Conservation (phyloP, 2,113 vertebrate species). For the Symphodus melops region DNA sequence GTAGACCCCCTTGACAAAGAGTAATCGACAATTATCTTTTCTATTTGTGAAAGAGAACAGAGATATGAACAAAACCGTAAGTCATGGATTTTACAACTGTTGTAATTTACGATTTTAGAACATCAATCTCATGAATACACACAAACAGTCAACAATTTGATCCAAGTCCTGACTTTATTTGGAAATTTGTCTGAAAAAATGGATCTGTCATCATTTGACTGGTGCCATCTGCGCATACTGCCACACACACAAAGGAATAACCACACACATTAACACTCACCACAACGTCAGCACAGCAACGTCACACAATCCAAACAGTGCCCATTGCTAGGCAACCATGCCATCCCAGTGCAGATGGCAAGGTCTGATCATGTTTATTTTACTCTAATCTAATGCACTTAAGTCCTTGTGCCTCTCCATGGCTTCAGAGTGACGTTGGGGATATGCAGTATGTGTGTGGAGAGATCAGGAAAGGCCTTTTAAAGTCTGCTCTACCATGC, state of each 20-base stretch:
- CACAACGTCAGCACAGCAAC: constrained; percentile 54
- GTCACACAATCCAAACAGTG: constrained; percentile 66
- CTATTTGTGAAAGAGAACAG: no score
- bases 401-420: constrained; percentile 61
- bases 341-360: constrained; percentile 77
- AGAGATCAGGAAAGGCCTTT: constrained; percentile 4
- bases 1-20: neutral
- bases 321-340: constrained; percentile 77
- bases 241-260: constrained; percentile 33
- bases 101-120: no score
- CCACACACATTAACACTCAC: constrained; percentile 33
- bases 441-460: constrained; percentile 12
- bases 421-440: constrained; percentile 56
- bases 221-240: constrained; percentile 61
- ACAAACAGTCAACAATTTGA: constrained; percentile 6
- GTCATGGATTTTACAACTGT: no score
- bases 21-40: neutral
- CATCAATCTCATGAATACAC: no score
- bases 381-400: constrained; percentile 79
- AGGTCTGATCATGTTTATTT: constrained; percentile 80
- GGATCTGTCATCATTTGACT: constrained; percentile 60
- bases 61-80: no score
- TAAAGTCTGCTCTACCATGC: neutral
- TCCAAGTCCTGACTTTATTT: constrained; percentile 24
- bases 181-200: constrained; percentile 42